Evolutionary conservation across 2,797 vertebrate species (phyloP).

Genomic region (Florisuga fusca): DNA sequence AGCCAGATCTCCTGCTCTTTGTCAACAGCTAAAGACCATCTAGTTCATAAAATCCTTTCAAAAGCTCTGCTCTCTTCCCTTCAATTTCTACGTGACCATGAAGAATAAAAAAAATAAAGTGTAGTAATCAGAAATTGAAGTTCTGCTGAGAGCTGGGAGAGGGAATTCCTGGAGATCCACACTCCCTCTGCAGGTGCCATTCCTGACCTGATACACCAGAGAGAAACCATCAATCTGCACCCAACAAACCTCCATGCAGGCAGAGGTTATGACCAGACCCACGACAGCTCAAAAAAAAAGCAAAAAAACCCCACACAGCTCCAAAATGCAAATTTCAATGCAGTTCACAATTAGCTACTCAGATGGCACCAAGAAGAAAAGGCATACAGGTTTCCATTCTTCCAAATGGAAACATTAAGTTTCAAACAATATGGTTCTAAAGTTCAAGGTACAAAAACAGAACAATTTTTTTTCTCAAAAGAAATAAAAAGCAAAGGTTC

Average conservation of each 20-base stretch:
- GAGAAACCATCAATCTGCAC: not conserved
- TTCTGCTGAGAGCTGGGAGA: not conserved
- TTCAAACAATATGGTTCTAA: not conserved
- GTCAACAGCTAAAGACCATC: not conserved
- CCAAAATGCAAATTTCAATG: not conserved
- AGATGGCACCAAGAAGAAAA: not conserved
- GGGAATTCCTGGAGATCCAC: not conserved
- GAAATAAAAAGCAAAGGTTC: rapidly evolving
- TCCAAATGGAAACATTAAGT: not conserved
- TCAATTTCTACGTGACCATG: not conserved
- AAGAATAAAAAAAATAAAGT: not conserved
- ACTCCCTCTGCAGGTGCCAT: not conserved
- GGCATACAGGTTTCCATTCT: too few species aligned
- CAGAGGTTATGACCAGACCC: not conserved
- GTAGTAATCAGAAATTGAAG: not conserved
- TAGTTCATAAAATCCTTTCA: not conserved
- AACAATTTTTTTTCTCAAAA: not conserved
- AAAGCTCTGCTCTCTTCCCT: not conserved
- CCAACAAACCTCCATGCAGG: not conserved
- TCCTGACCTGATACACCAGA: rapidly evolving
- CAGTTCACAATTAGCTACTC: not conserved
- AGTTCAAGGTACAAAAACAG: not conserved
- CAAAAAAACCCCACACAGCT: not conserved
- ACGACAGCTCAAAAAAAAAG: not conserved
- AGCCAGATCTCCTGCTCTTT: not conserved